phyloP scores from a whole-genome alignment of 2,113 vertebrate species.

The Henicopernis longicauda region DNA sequence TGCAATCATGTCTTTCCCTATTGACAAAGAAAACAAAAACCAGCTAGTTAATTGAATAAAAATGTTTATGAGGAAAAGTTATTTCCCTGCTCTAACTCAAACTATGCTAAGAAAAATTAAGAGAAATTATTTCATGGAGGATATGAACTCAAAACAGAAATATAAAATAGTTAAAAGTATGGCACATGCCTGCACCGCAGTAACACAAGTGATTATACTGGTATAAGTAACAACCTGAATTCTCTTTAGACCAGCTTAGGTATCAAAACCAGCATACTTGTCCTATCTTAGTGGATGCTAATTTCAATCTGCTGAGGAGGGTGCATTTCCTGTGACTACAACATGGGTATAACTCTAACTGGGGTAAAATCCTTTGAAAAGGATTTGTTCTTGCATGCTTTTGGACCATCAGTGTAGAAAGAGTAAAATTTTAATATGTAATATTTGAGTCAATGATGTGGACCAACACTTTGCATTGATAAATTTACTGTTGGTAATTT shows the following conservation, averaged over 20 bases:
- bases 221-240: background rate
- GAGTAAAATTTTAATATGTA: background rate
- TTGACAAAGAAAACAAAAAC: background rate
- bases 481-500: background rate
- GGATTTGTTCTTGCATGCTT: background rate
- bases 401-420: background rate
- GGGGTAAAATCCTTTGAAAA: background rate
- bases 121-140: background rate
- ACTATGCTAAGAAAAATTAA: background rate
- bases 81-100: background rate
- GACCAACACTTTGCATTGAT: background rate
- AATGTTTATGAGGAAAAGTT: background rate
- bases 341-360: accelerated
- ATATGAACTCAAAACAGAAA: background rate
- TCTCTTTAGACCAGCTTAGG: background rate
- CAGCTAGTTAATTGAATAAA: background rate
- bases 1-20: background rate
- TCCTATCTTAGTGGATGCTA: accelerated
- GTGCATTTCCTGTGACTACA: background rate
- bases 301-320: background rate
- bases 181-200: background rate
- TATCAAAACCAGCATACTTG: background rate
- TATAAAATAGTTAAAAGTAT: background rate
- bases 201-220: background rate
- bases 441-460: background rate